phyloP scores from a whole-genome alignment of 1,140 invertebrate species.

The Drosophila navojoa region DNA sequence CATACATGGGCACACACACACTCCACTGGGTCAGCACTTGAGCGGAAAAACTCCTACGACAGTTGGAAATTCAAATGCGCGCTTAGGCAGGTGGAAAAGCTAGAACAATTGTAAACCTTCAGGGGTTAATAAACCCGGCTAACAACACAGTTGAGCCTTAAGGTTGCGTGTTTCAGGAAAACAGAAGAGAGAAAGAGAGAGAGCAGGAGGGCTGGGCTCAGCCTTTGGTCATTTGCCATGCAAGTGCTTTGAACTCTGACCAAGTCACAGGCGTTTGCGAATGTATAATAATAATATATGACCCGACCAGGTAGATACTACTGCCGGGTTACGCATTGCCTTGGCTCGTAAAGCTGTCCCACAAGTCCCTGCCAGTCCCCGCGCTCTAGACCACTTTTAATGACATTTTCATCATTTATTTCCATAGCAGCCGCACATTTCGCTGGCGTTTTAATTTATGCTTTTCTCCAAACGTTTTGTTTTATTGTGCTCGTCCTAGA shows the following conservation, averaged over 20 bases:
- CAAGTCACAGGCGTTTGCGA: constrained; percentile 10
- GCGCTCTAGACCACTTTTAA: constrained; percentile 22
- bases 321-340: constrained; percentile 1
- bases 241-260: constrained; percentile 68
- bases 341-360: constrained; percentile 8
- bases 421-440: constrained; percentile 65
- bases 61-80: constrained; percentile 27
- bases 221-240: constrained; percentile 69
- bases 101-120: constrained; percentile 42
- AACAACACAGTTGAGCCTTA: constrained; percentile 53
- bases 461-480: constrained; percentile 43
- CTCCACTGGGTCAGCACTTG: constrained; percentile 69
- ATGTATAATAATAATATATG: constrained; percentile 15
- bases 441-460: constrained; percentile 61
- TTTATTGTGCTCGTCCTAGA: not conserved
- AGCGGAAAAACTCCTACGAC: constrained; percentile 50
- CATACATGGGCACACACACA: not conserved
- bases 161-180: constrained; percentile 65
- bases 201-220: constrained; percentile 12
- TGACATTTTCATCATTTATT: constrained; percentile 70
- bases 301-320: not conserved
- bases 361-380: not conserved
- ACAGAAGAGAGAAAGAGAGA: constrained; percentile 44
- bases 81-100: constrained; percentile 47
- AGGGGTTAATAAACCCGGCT: constrained; percentile 71